A percentile compares a stretch with the other conserved stretches of the same genome.
These are phyloP conservation scores for Sylvicapra grimmia DNA, from an alignment of 2,113 vertebrate species.

Conservation along the genomic window DNA sequence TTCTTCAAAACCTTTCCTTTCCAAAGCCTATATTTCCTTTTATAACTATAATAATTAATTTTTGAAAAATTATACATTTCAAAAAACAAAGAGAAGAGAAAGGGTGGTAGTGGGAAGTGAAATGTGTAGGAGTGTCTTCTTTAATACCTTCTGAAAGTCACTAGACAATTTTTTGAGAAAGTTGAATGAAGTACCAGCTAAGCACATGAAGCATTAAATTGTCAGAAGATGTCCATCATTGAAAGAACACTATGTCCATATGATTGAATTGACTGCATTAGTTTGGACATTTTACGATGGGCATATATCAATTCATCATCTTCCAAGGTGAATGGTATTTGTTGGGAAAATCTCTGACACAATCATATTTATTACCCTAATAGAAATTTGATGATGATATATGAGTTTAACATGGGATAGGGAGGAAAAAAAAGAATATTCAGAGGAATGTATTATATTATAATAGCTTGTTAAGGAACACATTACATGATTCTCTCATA, in stretches of 20 bases:
- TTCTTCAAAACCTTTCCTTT: background rate
- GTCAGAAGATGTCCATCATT: conserved; percentile 12
- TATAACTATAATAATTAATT: background rate
- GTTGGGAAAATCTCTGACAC: conserved; percentile 4
- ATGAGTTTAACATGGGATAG: background rate
- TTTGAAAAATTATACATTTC: background rate
- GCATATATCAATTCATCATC: conserved; percentile 45
- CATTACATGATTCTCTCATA: background rate
- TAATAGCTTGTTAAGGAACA: background rate
- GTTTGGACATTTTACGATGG: conserved; percentile 30
- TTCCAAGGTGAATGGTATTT: conserved; percentile 54
- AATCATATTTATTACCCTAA: conserved; percentile 13
- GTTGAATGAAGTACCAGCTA: background rate
- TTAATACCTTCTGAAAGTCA: conserved; percentile 23
- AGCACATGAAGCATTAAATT: conserved; percentile 58
- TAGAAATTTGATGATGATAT: conserved; percentile 8
- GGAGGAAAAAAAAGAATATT: background rate
- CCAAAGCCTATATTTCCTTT: rapidly evolving
- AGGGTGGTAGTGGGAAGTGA: background rate
- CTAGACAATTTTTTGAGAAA: conserved; percentile 33
- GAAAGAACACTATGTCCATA: background rate
- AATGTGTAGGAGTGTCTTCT: background rate
- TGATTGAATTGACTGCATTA: conserved; percentile 21
- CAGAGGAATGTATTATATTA: background rate
- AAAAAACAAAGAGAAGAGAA: background rate